Base-by-base conservation (phyloP, 1,140 invertebrate genomes). In the Lepidurus arcticus region DNA sequence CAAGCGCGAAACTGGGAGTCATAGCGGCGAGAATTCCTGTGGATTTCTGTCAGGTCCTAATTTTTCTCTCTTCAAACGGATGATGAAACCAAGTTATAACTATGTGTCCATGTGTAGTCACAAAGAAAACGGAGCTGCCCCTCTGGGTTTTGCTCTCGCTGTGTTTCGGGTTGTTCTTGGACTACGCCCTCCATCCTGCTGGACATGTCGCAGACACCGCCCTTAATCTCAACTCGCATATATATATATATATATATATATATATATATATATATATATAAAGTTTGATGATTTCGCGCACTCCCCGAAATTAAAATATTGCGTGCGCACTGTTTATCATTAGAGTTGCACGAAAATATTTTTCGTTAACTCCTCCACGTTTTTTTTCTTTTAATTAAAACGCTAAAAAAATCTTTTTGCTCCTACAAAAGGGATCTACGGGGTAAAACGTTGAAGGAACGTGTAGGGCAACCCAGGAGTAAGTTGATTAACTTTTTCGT, bases 121-220 rank as follows among this genome's bases (percentile, higher is more conserved):
- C 34, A 65, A 65, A 16, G 53, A 65, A 65, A 65, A 21, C 53
- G 53, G 21, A 65, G 53, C 53, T n/a, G 53, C 53, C 53, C 53
- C 21, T 65, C 53, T 65, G 53, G 53, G 53, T 65, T 65, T 65
- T 13, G 34, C 34, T 65, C 53, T 65, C 53, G 53, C 53, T n/a
- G 53, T 65, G 53, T 65, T 65, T 65, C 7, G 21, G 53, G 53
- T 65, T 13, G 53, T 65, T 65, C 13, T 65, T 65, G 53, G 53
- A 65, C 53, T 65, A 65, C 53, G 53, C 53, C 53, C 53, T 65
- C 53, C 53, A 65, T 65, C 21, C n/a, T 65, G 53, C 21, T 65
- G 53, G 53, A 65, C 53, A 21, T 65, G 53, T 65, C 53, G 21
- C 53, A 65, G 53, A 65, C 53, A 65, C 53, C 53, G 53, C 53